phyloP scores from a whole-genome alignment of 23 tunicate species.

The Halocynthia aurantium region DNA sequence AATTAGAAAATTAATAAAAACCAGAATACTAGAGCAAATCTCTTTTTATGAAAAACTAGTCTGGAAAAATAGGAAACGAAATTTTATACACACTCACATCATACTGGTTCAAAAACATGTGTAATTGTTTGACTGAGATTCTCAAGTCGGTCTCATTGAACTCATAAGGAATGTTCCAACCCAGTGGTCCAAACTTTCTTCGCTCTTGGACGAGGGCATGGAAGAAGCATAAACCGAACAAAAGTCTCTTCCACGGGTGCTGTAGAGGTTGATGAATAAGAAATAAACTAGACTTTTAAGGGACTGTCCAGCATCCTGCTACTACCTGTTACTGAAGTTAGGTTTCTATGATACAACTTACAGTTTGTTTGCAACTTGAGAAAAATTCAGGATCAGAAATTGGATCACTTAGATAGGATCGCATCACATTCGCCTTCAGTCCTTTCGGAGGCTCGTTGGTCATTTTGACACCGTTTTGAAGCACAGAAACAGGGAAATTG shows the following conservation, averaged over 20 bases:
- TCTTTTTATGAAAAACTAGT: too few species aligned
- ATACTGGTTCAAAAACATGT: slow-evolving; percentile 97
- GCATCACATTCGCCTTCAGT: slow-evolving; percentile 73
- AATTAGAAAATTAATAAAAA: too few species aligned
- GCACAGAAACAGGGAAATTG: slow-evolving; percentile 87
- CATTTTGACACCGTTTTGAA: slow-evolving; percentile 98
- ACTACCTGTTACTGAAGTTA: too few species aligned
- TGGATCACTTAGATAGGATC: slow-evolving; percentile 96
- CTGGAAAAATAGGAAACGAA: too few species aligned
- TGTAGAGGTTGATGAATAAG: neutral
- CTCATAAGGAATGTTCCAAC: slow-evolving; percentile 99
- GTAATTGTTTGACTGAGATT: slow-evolving; percentile 90
- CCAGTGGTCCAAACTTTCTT: slow-evolving; percentile 95
- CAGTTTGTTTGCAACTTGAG: slow-evolving; percentile 83
- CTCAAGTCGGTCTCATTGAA: slow-evolving; percentile 97
- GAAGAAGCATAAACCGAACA: slow-evolving; percentile 98
- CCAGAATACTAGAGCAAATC: too few species aligned
- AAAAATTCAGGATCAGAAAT: slow-evolving; percentile 97
- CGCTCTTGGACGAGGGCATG: slow-evolving; percentile 98
- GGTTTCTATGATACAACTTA: slow-evolving; percentile 4
- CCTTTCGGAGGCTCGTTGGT: slow-evolving; percentile 99
- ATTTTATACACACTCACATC: slow-evolving; percentile 41
- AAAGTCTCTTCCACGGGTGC: slow-evolving; percentile 32
- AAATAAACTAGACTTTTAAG: neutral
- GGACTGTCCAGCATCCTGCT: too few species aligned